Conservation (phyloP, 2,888 invertebrate genomes). For the Drosophila nr. perissopoda region DNA sequence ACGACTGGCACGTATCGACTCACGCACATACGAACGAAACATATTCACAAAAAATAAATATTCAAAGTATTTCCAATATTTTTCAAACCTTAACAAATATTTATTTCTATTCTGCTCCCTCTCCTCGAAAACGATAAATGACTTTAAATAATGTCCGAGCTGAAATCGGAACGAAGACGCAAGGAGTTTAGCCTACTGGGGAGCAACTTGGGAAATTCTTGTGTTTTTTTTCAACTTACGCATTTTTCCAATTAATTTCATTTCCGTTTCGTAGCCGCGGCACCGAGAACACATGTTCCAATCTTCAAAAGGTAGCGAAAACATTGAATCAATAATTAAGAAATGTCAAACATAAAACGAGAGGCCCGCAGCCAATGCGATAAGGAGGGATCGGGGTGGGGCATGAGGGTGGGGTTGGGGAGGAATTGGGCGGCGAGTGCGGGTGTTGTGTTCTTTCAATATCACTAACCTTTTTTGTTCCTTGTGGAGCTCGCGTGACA, state of each 20-base stretch:
- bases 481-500: constrained; percentile 73
- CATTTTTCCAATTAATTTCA: constrained; percentile 81
- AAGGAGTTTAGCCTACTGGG: constrained; percentile 31
- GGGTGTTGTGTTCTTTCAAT: constrained; percentile 32
- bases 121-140: constrained; percentile 32
- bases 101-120: constrained; percentile 25
- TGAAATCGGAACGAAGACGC: neutral
- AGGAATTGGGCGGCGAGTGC: neutral
- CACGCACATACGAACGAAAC: constrained; percentile 58
- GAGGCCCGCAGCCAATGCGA: constrained; percentile 48
- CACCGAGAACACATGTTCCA: constrained; percentile 70
- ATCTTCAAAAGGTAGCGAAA: constrained; percentile 84
- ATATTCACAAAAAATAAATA: constrained; percentile 22
- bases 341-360: constrained; percentile 81
- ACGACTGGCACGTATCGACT: constrained; percentile 40
- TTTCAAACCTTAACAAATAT: constrained; percentile 3
- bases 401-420: neutral
- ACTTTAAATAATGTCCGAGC: neutral
- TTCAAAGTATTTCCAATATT: neutral
- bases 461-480: constrained; percentile 35
- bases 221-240: constrained; percentile 37
- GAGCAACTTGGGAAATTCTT: constrained; percentile 2
- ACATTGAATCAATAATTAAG: constrained; percentile 82
- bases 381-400: constrained; percentile 27
- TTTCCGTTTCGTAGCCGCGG: constrained; percentile 64